Percentiles rank a stretch among this genome's conserved stretches.
These are phyloP conservation scores for Muntiacus reevesi DNA, from an alignment of 2,113 vertebrate genomes.

Conservation along the genomic window DNA sequence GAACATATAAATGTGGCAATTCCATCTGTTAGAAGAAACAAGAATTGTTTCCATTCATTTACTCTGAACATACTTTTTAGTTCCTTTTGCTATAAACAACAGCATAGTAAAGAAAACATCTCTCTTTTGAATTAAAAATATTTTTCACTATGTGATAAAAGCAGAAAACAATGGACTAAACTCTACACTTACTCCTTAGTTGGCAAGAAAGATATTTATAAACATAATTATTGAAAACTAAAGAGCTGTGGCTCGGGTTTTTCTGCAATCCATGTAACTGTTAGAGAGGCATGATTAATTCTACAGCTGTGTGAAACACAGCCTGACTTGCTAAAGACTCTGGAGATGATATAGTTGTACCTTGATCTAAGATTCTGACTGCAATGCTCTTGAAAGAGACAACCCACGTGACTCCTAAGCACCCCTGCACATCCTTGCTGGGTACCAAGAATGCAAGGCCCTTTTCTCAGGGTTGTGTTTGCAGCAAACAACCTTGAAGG, in stretches of 20 bases:
- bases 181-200: neutral
- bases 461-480: neutral
- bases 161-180: neutral
- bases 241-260: neutral
- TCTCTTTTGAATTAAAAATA: slow-evolving; percentile 3
- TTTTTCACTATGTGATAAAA: neutral
- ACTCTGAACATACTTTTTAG: neutral
- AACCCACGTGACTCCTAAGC: too few species aligned
- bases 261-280: neutral
- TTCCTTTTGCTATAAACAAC: slow-evolving; percentile 12
- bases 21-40: slow-evolving; percentile 62
- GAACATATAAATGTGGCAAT: neutral
- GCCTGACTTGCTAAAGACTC: neutral
- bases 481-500: neutral
- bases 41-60: slow-evolving; percentile 36
- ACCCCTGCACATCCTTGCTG: neutral
- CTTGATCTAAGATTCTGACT: neutral
- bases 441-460: neutral
- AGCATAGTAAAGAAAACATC: neutral
- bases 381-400: neutral
- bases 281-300: neutral
- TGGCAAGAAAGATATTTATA: neutral
- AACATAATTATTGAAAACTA: neutral
- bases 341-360: neutral
- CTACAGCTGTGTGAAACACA: neutral